Evolutionary conservation across 2,797 vertebrate genomes (phyloP).

Genomic region (Euthynnus affinis): DNA sequence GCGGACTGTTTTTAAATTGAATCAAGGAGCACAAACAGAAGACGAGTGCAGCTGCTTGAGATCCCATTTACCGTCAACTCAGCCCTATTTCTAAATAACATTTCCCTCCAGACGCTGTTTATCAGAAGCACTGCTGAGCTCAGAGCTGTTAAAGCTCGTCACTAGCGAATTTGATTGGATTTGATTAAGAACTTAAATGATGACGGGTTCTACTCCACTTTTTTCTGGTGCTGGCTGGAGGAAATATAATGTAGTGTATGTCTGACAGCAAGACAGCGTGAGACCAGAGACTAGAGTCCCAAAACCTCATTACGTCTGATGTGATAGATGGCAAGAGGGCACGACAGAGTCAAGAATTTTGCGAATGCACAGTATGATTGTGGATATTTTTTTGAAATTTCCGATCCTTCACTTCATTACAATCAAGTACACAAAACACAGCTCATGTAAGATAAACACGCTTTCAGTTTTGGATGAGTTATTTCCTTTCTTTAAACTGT

Average conservation of each 20-base stretch:
- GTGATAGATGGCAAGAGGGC: slow-evolving; percentile 30
- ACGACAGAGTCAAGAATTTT: slow-evolving; percentile 17
- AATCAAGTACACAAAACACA: background rate
- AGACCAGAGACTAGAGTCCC: slow-evolving; percentile 32
- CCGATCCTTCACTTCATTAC: background rate
- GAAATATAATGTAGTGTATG: background rate
- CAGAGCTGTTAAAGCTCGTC: background rate
- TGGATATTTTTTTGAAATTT: background rate
- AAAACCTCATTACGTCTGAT: slow-evolving; percentile 52
- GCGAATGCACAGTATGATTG: background rate
- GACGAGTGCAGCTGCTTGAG: background rate
- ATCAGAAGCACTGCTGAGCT: too few relatives aligned
- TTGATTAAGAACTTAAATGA: slow-evolving; percentile 11
- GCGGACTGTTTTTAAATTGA: background rate
- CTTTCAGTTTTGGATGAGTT: background rate
- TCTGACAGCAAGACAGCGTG: slow-evolving; percentile 3
- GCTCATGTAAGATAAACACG: background rate
- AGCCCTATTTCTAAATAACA: background rate
- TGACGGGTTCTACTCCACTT: background rate
- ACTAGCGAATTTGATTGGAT: background rate
- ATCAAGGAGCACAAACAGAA: background rate
- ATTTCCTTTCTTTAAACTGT: background rate
- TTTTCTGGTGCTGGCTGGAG: background rate
- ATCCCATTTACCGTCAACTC: background rate
- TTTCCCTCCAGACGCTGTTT: background rate